phyloP scores from a whole-genome alignment of 92 coral and sea anemone species.

The Muricea muricata region DNA sequence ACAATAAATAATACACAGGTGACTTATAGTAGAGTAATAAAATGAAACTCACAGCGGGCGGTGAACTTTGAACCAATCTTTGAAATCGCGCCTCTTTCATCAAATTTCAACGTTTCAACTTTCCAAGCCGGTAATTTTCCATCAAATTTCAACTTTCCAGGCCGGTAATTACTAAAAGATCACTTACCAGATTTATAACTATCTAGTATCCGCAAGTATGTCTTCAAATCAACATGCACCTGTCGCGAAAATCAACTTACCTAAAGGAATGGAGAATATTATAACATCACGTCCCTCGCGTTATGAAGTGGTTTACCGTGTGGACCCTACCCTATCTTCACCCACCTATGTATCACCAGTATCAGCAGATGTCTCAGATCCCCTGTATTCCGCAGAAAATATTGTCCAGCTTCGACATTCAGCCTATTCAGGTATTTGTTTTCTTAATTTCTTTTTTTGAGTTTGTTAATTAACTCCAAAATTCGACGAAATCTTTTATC shows the following conservation, averaged over 20 bases:
- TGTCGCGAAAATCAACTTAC: constrained; percentile 14
- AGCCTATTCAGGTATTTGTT: not conserved
- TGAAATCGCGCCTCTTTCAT: no score
- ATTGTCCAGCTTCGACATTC: not conserved
- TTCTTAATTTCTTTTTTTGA: no score
- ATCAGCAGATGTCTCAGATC: not conserved
- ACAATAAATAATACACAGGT: no score
- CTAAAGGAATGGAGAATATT: constrained; percentile 40
- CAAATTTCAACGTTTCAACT: no score
- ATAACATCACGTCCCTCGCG: constrained; percentile 17
- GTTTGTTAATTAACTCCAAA: no score
- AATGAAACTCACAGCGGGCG: no score
- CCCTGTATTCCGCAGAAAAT: constrained; percentile 4
- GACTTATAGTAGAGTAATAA: no score
- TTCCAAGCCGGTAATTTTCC: no score
- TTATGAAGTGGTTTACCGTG: not conserved
- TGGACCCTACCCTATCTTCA: not conserved
- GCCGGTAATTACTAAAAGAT: no score
- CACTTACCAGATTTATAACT: not conserved
- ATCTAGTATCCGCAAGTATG: constrained; percentile 5
- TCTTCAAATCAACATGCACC: constrained; percentile 28
- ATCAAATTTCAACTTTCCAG: no score
- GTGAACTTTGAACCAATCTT: no score
- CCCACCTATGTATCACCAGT: not conserved
- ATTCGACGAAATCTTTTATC: no score